phyloP scores from a whole-genome alignment of 2,113 vertebrate genomes.

The Eudorcas thomsonii region DNA sequence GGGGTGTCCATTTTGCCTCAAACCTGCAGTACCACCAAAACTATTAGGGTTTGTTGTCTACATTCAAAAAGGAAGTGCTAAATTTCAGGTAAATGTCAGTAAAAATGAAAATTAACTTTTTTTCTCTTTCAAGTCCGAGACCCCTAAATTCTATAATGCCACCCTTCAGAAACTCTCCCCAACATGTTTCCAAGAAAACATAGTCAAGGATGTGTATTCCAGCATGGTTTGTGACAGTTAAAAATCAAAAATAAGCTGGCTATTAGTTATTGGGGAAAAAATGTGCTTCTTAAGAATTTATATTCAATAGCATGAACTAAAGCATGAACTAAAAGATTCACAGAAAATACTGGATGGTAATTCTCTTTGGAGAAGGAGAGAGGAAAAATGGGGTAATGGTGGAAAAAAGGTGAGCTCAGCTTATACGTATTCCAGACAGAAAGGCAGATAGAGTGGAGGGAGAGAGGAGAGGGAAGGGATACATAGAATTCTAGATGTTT shows the following conservation, averaged over 20 bases:
- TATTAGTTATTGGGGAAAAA: background rate
- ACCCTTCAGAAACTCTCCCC: background rate
- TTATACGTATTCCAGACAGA: background rate
- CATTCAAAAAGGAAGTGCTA: background rate
- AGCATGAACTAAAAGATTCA: background rate
- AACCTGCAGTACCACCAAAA: accelerated
- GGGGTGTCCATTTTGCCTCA: background rate
- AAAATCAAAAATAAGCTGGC: background rate
- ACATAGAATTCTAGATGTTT: background rate
- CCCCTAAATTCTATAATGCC: background rate
- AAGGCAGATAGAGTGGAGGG: background rate
- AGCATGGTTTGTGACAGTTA: too few relatives aligned
- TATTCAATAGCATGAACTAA: background rate
- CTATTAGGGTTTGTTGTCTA: background rate
- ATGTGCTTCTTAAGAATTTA: background rate
- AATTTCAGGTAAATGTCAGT: background rate
- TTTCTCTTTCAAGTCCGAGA: background rate
- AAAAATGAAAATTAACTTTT: background rate
- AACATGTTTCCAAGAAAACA: background rate
- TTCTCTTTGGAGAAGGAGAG: background rate
- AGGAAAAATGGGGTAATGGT: background rate
- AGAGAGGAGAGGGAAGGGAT: background rate
- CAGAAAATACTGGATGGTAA: background rate
- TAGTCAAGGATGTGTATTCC: too few relatives aligned
- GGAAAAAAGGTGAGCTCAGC: background rate